Base-by-base conservation (phyloP, 64 coral and sea anemone genomes). In the Catalaphyllia jardinei region DNA sequence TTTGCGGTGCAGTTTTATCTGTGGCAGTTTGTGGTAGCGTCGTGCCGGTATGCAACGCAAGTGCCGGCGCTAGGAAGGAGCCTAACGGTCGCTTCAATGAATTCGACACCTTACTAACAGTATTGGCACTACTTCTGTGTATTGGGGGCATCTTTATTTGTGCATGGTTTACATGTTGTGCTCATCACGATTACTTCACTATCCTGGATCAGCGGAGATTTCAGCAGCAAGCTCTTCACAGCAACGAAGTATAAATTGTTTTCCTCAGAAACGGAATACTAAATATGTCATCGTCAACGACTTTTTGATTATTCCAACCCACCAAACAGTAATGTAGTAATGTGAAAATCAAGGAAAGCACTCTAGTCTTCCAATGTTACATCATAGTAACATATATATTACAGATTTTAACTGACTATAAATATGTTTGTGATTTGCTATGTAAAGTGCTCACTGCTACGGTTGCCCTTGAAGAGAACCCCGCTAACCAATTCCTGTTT, bases 81-180 rank as follows among this genome's bases (percentile, higher is more conserved):
- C 46, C 63, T 4, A 50, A 50, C 8, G 22, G 50, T 39, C 30
- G 30, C 17, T 85, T 71, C 24, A 85, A 38, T 63, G 81, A 85
- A 42, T 71, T 85, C 35, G 62, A 85, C 33, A 51, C 62, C 12
- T 51, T 85, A 22, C 25, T 85, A n/a, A 71, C 81, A 4, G 20
- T 64, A 11, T 0, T 71, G 8, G 63, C 33, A 0, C 11, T 85
- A 7, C 24, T 85, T 6, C 20, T 71, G 9, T 69, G 22, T 46
- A 51, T 85, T 46, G 62, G 60, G 1, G 81, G 81, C 24, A 19
- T 85, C 24, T 85, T 85, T 15, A 6, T 67, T 3, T 85, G 31
- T 64, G 13, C 64, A 35, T 85, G 81, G 81, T 85, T 62, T 17
- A 65, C 62, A 67, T 85, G 62, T 71, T 85, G 81, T 39, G 81